Conservation (phyloP, 2,888 invertebrate species). For the Meteorus cinctellus region DNA sequence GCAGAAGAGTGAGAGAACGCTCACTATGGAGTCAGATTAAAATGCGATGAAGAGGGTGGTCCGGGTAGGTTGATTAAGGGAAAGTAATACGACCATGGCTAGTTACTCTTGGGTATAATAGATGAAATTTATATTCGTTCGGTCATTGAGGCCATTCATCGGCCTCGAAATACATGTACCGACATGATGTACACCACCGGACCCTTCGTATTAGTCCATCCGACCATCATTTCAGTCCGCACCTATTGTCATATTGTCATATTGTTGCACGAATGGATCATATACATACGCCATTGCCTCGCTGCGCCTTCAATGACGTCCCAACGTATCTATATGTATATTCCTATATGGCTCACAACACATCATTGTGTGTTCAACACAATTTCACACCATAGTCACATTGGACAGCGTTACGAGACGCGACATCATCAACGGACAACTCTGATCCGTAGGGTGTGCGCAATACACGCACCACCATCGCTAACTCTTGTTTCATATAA, state of each 20-base stretch:
- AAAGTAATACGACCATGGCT: conserved; percentile 51
- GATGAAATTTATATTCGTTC: conserved; percentile 59
- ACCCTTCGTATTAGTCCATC: conserved; percentile 62
- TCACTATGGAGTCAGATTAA: neutral
- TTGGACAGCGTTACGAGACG: conserved; percentile 16
- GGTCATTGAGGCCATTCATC: conserved; percentile 55
- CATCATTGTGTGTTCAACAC: neutral
- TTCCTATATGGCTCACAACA: neutral
- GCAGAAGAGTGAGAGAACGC: neutral
- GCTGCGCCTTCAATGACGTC: conserved; percentile 18
- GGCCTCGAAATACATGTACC: conserved; percentile 53
- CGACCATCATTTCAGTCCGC: conserved; percentile 44
- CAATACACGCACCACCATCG: neutral
- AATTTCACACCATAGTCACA: neutral
- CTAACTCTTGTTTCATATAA: neutral
- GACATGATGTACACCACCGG: conserved; percentile 37
- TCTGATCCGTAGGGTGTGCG: neutral
- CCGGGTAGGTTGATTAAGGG: conserved; percentile 50
- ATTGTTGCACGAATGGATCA: conserved; percentile 58
- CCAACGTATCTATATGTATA: neutral
- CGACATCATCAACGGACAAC: conserved; percentile 14
- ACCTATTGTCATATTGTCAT: conserved; percentile 60
- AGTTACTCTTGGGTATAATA: conserved; percentile 45
- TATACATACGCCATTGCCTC: conserved; percentile 45
- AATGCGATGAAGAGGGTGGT: conserved; percentile 38